Base-by-base conservation (phyloP, 2,797 vertebrate species). In the Tenualosa ilisha region DNA sequence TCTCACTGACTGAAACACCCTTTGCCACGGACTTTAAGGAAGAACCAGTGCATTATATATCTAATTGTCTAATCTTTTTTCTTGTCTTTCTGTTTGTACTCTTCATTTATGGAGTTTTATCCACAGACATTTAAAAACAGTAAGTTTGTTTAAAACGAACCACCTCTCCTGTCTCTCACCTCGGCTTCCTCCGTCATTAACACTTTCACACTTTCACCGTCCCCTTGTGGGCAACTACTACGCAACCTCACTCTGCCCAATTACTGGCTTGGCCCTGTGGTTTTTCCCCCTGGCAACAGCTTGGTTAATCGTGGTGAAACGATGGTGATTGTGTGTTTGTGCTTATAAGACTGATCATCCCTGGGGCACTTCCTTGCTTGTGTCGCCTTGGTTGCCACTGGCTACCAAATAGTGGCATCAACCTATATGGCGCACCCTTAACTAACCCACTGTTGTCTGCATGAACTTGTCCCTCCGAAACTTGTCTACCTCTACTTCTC, bases 101-200 rank as follows among this genome's bases (percentile, higher is more conserved):
- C 3, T 82, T 87, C 87, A 83, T 83, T 82, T 87, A 86, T 89
- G 89, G 87, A 90, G 81, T 89, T 91, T 84, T 87, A 90, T 90
- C 92, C 72, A 90, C 89, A 91, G 92, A 91, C 91, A 90, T 94
- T 93, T 92, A 94, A 88, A 93, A 91, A 90, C 88, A 89, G 91
- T 94, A 94, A 92, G 92, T 94, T 88, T 85, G 72, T 79, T 46
- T 40, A 46, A 15, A 82, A 31, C 88, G 49, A 83, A 85, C 26
- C 63, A 22, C 83, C 61, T 83, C 85, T 59, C 81, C 37, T n/a
- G 82, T 56, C 17, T 9, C 81, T 88, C 56, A 82, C 81, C 81
- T 87, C 83, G 86, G 83, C 84, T 85, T 84, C 56, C 81, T 79
- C 37, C 7, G 7, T 43, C 72, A 43, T 46, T 22, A 75, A 17